phyloP scores from a whole-genome alignment of 2,888 invertebrate genomes.

The Nymphalis urticae region DNA sequence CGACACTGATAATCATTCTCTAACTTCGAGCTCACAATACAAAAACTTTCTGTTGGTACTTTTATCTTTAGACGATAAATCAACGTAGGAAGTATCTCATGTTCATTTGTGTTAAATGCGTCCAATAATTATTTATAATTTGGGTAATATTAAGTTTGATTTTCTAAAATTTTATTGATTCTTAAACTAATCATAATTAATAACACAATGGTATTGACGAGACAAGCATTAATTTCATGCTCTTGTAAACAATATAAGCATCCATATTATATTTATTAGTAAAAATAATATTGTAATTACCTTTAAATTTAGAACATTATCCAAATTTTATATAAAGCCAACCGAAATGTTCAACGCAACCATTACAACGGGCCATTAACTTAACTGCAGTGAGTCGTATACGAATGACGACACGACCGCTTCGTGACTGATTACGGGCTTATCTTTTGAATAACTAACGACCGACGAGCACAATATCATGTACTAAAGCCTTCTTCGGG shows the following conservation, averaged over 20 bases:
- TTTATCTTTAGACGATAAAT: neutral
- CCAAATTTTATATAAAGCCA: neutral
- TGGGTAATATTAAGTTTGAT: too few species aligned
- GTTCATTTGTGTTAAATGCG: too few species aligned
- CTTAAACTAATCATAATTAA: too few species aligned
- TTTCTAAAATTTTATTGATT: too few species aligned
- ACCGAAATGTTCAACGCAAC: neutral
- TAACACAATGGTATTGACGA: too few species aligned
- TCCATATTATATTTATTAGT: too few species aligned
- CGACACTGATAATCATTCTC: neutral
- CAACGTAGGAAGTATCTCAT: neutral
- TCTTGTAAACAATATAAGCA: too few species aligned
- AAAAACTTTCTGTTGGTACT: neutral
- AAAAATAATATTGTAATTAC: neutral
- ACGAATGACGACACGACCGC: constrained; percentile 1
- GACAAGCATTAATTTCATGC: too few species aligned
- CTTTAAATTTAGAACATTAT: neutral
- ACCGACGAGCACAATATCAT: neutral
- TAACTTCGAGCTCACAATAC: neutral
- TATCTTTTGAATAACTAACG: constrained; percentile 10
- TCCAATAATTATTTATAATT: too few species aligned
- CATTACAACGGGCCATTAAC: constrained; percentile 1
- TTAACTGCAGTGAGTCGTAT: constrained; percentile 2
- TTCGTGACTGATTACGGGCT: constrained; percentile 3
- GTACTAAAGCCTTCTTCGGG: neutral